A percentile compares a stretch with the other conserved stretches of the same genome.
phyloP scores from a whole-genome alignment of 2,888 invertebrate species.

The Tetragonisca angustula region DNA sequence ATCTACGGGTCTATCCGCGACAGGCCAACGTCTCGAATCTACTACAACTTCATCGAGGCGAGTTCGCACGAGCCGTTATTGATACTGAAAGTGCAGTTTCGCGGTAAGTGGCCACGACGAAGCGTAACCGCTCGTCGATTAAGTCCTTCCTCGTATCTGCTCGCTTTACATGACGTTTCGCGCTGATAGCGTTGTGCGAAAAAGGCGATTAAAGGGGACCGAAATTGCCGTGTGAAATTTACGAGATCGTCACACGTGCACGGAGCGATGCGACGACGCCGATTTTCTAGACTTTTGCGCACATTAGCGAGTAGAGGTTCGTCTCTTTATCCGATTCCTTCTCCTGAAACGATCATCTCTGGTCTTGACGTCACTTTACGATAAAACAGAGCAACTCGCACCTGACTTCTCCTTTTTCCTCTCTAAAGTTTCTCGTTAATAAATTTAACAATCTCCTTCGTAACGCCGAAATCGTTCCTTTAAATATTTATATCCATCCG shows the following conservation, averaged over 20 bases:
- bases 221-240: background rate
- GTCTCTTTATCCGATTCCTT: background rate
- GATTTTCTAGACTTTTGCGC: background rate
- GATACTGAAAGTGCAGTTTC: conserved; percentile 34
- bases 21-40: conserved; percentile 4
- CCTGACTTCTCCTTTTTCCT: no score
- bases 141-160: conserved; percentile 27
- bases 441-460: background rate
- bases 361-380: no score
- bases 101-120: conserved; percentile 12
- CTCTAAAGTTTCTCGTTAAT: no score
- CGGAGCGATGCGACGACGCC: background rate
- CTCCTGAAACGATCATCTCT: background rate
- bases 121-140: conserved; percentile 36
- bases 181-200: conserved; percentile 7
- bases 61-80: conserved; percentile 17
- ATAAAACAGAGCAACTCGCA: no score
- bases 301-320: background rate
- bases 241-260: background rate
- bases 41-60: conserved; percentile 62
- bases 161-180: conserved; percentile 23
- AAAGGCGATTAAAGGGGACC: background rate
- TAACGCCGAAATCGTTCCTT: conserved; percentile 1
- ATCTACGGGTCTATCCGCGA: conserved; percentile 59
- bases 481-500: conserved; percentile 33